Base-by-base conservation (phyloP, 2,797 vertebrate genomes). In the Halcyon leucocephala region DNA sequence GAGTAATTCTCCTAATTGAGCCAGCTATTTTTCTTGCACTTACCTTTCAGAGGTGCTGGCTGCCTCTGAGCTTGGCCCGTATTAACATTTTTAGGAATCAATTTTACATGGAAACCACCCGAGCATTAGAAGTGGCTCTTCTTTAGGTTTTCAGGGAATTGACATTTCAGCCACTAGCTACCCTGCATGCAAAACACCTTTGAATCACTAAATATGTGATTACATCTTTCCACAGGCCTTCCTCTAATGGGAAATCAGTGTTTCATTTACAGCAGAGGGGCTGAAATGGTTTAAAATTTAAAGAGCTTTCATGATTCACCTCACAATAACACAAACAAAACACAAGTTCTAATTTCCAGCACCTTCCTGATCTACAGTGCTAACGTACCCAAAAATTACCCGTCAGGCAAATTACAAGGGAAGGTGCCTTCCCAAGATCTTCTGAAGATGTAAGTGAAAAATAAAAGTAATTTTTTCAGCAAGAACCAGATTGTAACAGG, bases 171-270 rank as follows among this genome's bases (percentile, higher is more conserved):
- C 70, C 71, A 67, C 61, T 65, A 82, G 60, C 37, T 86, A 46
- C 20, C 33, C 31, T 51, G 24, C 51, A 64, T 19, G 33, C 48
- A 88, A 73, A 95, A 55, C 46, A 22, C 57, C 33, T 64, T 76
- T 76, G 58, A 91, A 55, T 64, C 42, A 42, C 73, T 54, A 7
- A 89, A 60, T 35, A 14, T n/a, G 12, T 54, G 60, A 86, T 67
- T 91, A 86, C 54, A 61, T 74, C 64, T 96, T 96, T 96, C 80
- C 74, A 35, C n/a, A 42, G 44, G 9, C 67, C 20, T 82, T 94
- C 35, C 78, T 93, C 69, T 88, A 93, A 85, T 39, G 37, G 64
- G 51, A 93, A 95, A 77, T 76, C 65, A 64, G 57, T 25, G 28
- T 74, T 94, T 64, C 79, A 84, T 90, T 93, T 78, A 69, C 79